Conservation (phyloP, 2,113 vertebrate species). For the Eptesicus fuscus region DNA sequence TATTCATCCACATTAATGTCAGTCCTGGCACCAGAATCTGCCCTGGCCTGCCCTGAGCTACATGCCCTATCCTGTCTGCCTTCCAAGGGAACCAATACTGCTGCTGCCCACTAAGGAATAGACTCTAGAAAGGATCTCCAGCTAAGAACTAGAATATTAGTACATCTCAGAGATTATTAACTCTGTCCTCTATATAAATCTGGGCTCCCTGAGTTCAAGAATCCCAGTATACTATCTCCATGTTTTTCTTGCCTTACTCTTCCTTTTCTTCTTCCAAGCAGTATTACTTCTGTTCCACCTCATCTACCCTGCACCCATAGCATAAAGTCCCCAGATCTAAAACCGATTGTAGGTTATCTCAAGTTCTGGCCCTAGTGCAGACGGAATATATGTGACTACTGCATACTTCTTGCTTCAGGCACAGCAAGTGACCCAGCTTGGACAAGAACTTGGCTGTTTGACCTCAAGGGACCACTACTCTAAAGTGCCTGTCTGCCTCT, state of each 20-base stretch:
- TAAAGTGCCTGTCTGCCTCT: neutral
- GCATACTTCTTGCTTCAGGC: neutral
- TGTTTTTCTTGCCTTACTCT: neutral
- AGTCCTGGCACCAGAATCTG: conserved; percentile 5
- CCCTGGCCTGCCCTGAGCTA: conserved; percentile 18
- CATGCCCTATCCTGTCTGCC: neutral
- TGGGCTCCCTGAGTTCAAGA: neutral
- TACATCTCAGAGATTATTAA: neutral
- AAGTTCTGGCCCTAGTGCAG: neutral
- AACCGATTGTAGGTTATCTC: neutral
- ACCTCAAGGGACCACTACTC: neutral
- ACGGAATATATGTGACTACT: neutral
- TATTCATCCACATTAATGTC: neutral
- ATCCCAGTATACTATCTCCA: neutral
- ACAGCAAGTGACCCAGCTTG: neutral
- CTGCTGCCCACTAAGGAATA: neutral
- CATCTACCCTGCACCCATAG: neutral
- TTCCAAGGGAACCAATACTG: neutral
- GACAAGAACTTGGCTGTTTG: neutral
- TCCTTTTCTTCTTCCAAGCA: conserved; percentile 6
- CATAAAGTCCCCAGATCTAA: conserved; percentile 6
- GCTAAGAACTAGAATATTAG: neutral
- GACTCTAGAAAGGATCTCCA: conserved; percentile 36
- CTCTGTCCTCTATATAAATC: neutral
- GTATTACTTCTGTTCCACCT: neutral